These are phyloP conservation scores for Acrocephalus kingi DNA, from an alignment of 2,113 vertebrate species.

Conservation along the genomic window DNA sequence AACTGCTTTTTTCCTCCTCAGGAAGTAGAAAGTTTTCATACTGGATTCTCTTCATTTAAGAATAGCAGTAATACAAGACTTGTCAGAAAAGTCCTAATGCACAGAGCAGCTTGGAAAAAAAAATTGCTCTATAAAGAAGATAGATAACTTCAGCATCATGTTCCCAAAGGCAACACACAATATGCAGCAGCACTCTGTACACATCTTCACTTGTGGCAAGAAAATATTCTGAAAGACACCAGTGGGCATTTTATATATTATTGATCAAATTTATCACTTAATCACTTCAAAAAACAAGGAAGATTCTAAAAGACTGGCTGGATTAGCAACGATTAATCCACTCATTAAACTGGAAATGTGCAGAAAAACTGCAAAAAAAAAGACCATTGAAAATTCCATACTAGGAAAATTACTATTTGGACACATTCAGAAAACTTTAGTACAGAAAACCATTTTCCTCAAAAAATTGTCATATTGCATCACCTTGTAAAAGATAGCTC, in stretches of 20 bases:
- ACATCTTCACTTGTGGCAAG: background rate
- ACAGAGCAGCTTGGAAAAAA: background rate
- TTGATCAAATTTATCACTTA: background rate
- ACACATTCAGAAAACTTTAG: background rate
- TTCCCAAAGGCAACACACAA: background rate
- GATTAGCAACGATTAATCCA: background rate
- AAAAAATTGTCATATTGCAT: background rate
- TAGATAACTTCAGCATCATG: background rate
- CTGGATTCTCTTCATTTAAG: background rate
- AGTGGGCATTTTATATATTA: background rate
- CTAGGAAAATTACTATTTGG: background rate
- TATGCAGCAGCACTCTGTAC: background rate
- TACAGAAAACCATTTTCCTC: background rate
- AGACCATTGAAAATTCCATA: background rate
- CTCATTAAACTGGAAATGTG: background rate
- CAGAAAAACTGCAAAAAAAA: background rate
- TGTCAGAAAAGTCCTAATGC: background rate
- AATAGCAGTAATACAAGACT: background rate
- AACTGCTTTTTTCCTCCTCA: background rate
- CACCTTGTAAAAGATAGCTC: background rate
- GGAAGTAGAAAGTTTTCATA: background rate
- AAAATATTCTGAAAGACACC: background rate
- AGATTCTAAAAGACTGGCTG: background rate
- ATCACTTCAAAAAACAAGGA: background rate
- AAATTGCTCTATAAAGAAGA: background rate